These are phyloP conservation scores for Monoplex corrugatus DNA, from an alignment of 2,888 invertebrate genomes.

Conservation along the genomic window DNA sequence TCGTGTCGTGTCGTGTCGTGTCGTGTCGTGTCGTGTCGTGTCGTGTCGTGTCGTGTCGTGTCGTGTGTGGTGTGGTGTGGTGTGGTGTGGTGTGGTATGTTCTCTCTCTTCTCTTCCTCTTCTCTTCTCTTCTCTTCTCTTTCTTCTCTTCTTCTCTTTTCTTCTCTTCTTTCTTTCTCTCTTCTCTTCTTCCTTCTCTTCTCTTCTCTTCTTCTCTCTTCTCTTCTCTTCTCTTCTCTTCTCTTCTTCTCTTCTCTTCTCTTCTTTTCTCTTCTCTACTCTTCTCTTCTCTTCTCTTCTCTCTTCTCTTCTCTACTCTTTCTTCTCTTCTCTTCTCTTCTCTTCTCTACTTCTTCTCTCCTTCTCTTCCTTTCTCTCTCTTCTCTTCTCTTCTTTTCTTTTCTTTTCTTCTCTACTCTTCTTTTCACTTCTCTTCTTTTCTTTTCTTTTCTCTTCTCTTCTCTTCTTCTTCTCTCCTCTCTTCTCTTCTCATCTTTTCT, in stretches of 20 bases:
- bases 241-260: not conserved
- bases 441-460: not conserved
- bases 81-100: too few relatives aligned
- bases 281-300: not conserved
- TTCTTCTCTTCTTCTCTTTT: not conserved
- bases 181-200: not conserved
- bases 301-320: not conserved
- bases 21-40: too few relatives aligned
- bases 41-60: too few relatives aligned
- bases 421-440: not conserved
- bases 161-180: not conserved
- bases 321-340: not conserved
- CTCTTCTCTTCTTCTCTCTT: not conserved
- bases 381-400: not conserved
- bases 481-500: not conserved
- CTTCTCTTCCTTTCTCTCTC: constrained; percentile 41
- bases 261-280: not conserved
- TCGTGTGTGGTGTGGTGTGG: too few relatives aligned
- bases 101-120: not conserved
- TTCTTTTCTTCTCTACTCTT: not conserved
- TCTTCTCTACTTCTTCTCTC: constrained; percentile 19
- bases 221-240: not conserved
- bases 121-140: not conserved
- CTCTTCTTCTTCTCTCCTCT: not conserved
- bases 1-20: too few relatives aligned